Conservation (phyloP, 1,140 invertebrate species). For the Aphelinus certus region DNA sequence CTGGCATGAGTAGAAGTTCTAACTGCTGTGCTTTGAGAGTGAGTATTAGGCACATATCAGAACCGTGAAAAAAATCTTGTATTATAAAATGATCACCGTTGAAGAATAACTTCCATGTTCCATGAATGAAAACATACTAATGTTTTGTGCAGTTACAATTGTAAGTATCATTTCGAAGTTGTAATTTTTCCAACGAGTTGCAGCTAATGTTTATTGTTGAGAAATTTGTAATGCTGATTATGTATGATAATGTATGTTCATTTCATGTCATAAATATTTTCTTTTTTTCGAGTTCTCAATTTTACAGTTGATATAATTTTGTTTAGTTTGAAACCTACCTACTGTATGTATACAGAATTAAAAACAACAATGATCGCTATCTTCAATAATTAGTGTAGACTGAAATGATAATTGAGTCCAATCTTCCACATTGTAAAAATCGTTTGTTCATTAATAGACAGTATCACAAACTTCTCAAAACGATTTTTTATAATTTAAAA, state of each 20-base stretch:
- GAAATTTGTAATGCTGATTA: neutral
- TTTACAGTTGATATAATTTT: neutral
- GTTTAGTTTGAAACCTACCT: neutral
- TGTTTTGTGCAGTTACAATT: slow-evolving; percentile 26
- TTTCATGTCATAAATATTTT: slow-evolving; percentile 8
- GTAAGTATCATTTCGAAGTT: slow-evolving; percentile 12
- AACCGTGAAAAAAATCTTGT: slow-evolving; percentile 34
- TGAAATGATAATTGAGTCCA: no score
- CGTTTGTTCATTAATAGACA: slow-evolving; percentile 3
- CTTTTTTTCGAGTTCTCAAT: neutral
- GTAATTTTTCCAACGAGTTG: slow-evolving; percentile 31
- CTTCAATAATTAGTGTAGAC: no score
- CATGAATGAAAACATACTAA: slow-evolving; percentile 24
- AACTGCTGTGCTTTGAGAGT: slow-evolving; percentile 45
- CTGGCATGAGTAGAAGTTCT: slow-evolving; percentile 15
- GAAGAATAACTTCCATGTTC: slow-evolving; percentile 26
- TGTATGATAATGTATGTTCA: neutral
- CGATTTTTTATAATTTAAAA: slow-evolving; percentile 1
- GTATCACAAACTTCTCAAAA: slow-evolving; percentile 19
- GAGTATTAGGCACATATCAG: slow-evolving; percentile 55
- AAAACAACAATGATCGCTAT: neutral
- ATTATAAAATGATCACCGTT: slow-evolving; percentile 40
- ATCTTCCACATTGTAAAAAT: neutral
- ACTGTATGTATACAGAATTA: neutral
- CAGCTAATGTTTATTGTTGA: slow-evolving; percentile 6